Conservation (phyloP, 2,888 invertebrate genomes). For the Halictus quadricinctus region DNA sequence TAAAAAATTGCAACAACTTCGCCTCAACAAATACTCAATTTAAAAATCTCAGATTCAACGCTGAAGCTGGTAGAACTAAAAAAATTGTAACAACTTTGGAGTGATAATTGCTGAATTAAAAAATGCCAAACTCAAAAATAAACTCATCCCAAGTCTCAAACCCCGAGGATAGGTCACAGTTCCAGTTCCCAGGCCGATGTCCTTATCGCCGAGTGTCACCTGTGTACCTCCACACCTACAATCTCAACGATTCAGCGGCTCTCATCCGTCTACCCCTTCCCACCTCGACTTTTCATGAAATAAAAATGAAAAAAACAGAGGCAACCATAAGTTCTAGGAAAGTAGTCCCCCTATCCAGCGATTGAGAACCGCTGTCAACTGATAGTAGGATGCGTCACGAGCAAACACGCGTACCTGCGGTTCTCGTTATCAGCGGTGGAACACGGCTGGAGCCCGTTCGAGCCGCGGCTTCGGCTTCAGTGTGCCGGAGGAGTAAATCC, state of each 20-base stretch:
- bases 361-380: slow-evolving; percentile 60
- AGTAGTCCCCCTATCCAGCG: neutral
- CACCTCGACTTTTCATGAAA: neutral
- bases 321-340: neutral
- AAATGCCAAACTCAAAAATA: neutral
- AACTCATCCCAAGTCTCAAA: neutral
- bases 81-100: too few species aligned
- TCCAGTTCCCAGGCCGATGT: neutral
- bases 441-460: neutral
- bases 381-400: slow-evolving; percentile 62
- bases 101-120: too few species aligned
- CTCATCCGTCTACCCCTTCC: neutral
- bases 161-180: neutral
- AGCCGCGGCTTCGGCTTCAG: slow-evolving; percentile 4
- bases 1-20: neutral
- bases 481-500: slow-evolving; percentile 13
- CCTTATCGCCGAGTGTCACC: neutral
- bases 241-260: neutral
- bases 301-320: neutral
- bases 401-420: slow-evolving; percentile 69
- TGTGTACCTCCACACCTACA: neutral
- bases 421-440: slow-evolving; percentile 70
- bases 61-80: too few species aligned
- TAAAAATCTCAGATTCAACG: too few species aligned
- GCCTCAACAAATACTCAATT: neutral